Evolutionary conservation across 2,797 vertebrate species (phyloP).

Genomic region (Anniella stebbinsi): DNA sequence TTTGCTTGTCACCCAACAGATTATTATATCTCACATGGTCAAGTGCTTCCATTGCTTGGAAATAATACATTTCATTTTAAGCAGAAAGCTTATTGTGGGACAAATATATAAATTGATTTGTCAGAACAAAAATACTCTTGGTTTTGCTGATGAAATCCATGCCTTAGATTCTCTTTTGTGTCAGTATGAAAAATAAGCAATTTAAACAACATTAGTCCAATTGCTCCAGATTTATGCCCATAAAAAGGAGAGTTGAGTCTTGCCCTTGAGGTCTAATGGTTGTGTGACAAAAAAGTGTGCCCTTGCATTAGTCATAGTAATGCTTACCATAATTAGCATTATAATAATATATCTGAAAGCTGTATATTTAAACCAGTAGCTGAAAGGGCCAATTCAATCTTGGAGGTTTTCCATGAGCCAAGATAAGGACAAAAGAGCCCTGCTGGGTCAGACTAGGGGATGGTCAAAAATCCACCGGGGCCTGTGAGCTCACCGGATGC

Average conservation of each 20-base stretch:
- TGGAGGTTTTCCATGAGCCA: background rate
- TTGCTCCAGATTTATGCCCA: slow-evolving; percentile 3
- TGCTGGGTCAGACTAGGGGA: too few species aligned
- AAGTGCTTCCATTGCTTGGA: slow-evolving; percentile 37
- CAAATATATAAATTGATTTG: slow-evolving; percentile 54
- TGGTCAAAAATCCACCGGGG: too few species aligned
- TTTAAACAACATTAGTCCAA: background rate
- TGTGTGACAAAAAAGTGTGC: background rate
- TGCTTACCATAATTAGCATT: slow-evolving; percentile 5
- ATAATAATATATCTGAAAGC: background rate
- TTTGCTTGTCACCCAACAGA: slow-evolving; percentile 40
- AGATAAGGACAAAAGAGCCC: background rate
- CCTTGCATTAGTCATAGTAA: background rate
- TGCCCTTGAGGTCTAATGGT: slow-evolving; percentile 12
- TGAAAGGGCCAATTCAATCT: background rate
- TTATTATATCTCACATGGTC: slow-evolving; percentile 1
- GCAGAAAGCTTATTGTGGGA: slow-evolving; percentile 35
- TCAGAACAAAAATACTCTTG: slow-evolving; percentile 35
- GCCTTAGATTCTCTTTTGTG: slow-evolving; percentile 36
- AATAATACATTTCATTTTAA: slow-evolving; percentile 48
- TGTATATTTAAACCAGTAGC: background rate
- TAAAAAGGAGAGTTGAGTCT: slow-evolving; percentile 24
- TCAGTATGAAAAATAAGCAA: slow-evolving; percentile 37
- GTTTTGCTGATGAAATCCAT: slow-evolving; percentile 35
- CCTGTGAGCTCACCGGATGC: too few species aligned